Conservation (phyloP, 2,888 invertebrate genomes). For the Ischnus inquisitorius region DNA sequence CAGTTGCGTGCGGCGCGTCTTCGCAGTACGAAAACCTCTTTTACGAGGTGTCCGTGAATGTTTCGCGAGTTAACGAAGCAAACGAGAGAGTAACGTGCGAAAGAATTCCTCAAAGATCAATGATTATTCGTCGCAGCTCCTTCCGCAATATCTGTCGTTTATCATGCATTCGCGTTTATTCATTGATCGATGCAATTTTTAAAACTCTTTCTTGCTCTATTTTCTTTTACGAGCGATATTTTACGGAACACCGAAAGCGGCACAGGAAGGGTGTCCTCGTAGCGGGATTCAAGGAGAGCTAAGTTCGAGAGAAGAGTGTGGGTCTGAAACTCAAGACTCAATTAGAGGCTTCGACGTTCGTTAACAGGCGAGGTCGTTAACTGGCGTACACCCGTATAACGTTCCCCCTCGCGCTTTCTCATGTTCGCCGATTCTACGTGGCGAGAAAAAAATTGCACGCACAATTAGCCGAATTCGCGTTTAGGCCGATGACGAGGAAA, state of each 20-base stretch:
- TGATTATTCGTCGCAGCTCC: slow-evolving; percentile 3
- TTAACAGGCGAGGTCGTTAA: slow-evolving; percentile 79
- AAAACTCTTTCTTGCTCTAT: too few species aligned
- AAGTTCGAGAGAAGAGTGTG: slow-evolving; percentile 12
- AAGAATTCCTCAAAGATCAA: not conserved
- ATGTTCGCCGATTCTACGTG: slow-evolving; percentile 27
- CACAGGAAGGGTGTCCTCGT: not conserved
- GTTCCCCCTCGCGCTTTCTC: not conserved
- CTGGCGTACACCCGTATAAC: slow-evolving; percentile 65
- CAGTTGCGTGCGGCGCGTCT: slow-evolving; percentile 44
- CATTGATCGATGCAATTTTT: not conserved
- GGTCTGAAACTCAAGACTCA: slow-evolving; percentile 71
- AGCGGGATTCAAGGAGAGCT: slow-evolving; percentile 13
- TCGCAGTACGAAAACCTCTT: slow-evolving; percentile 51
- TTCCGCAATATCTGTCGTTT: not conserved
- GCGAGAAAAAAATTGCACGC: slow-evolving; percentile 6
- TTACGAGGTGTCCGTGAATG: slow-evolving; percentile 45
- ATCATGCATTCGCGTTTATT: not conserved
- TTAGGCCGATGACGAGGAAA: slow-evolving; percentile 1
- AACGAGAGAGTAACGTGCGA: not conserved
- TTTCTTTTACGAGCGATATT: too few species aligned
- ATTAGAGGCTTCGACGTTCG: slow-evolving; percentile 78
- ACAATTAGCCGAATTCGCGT: too few species aligned
- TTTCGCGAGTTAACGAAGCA: slow-evolving; percentile 62
- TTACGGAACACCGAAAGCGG: too few species aligned